Conservation (phyloP, 2,113 vertebrate species). For the Emydocephalus ijimae region DNA sequence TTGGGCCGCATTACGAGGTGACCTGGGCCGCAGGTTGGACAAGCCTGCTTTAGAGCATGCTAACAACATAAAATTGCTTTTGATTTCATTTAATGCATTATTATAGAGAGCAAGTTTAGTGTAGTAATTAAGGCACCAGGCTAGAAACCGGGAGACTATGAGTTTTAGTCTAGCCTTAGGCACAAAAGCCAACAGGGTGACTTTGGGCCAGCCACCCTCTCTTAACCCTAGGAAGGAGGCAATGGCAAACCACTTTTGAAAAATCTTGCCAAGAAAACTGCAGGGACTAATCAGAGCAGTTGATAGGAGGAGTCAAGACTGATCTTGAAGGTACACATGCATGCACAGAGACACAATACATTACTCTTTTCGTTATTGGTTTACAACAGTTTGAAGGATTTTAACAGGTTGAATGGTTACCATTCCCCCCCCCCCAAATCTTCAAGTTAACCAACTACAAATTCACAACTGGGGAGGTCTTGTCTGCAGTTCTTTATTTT, state of each 20-base stretch:
- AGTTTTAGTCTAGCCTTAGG: not conserved
- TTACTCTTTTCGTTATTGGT: not conserved
- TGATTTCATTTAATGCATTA: not conserved
- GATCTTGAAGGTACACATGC: not conserved
- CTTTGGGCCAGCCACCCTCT: not conserved
- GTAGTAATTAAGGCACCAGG: not conserved
- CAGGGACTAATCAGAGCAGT: not conserved
- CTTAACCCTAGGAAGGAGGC: not conserved
- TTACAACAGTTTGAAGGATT: not conserved
- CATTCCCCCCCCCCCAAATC: not conserved
- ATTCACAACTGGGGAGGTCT: not conserved
- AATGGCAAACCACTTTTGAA: not conserved
- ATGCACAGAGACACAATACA: not conserved
- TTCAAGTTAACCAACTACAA: not conserved
- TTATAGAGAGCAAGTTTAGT: not conserved
- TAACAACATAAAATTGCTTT: not conserved
- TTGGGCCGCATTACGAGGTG: no score
- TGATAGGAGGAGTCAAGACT: not conserved
- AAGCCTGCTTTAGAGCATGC: not conserved
- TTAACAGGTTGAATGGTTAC: not conserved
- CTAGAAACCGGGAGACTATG: not conserved
- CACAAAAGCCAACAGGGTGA: not conserved
- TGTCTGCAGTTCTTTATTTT: not conserved
- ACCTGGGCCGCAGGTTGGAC: no score
- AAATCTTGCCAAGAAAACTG: not conserved